Base-by-base conservation (phyloP, 2,113 vertebrate genomes). In the Ptilonorhynchus violaceus region DNA sequence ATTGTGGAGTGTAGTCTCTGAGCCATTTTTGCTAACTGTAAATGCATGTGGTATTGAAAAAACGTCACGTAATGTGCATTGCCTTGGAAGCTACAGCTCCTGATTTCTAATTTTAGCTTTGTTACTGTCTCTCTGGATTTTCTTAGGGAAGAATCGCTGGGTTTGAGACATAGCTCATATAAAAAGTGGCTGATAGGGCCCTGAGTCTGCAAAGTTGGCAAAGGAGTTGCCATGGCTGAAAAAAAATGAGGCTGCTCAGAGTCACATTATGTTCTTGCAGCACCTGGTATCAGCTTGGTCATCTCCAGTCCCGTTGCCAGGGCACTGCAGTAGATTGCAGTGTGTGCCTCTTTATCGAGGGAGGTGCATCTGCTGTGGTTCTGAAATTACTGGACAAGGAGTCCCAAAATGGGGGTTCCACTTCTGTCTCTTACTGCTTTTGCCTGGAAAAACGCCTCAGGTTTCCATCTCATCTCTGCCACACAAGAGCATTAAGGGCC, bases 31-130 rank as follows among this genome's bases (percentile, higher is more conserved):
- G 35, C 88, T 56, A 92, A 77, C 42, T 93, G 67, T 92, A 90
- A 88, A 92, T 77, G 72, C 75, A 59, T 84, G 67, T 80, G 83
- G 86, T 97, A 95, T 90, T 94, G 95, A 96, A 96, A 95, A 90
- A 94, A 80, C 37, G 13, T 92, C 92, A 93, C 2, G 0, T 85
- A 91, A 75, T 89, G 77, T 94, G 72, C 86, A 86, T 77, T 95
- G 91, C 92, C 76, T 94, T 88, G 79, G 82, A 96, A 96, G 88
- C 93, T 77, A 63, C 92, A 92, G 79, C 79, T 91, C 72, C 85
- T 78, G 64, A 68, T 84, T 96, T 94, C 92, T 96, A 95, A 96
- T 95, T 96, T 96, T 96, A 94, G 95, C 79, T 92, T 92, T 92
- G 88, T 89, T 93, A 86, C 90, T 78, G 85, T 86, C 76, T 95